Base-by-base conservation (phyloP, 2,888 invertebrate species). In the Lithosia quadra region DNA sequence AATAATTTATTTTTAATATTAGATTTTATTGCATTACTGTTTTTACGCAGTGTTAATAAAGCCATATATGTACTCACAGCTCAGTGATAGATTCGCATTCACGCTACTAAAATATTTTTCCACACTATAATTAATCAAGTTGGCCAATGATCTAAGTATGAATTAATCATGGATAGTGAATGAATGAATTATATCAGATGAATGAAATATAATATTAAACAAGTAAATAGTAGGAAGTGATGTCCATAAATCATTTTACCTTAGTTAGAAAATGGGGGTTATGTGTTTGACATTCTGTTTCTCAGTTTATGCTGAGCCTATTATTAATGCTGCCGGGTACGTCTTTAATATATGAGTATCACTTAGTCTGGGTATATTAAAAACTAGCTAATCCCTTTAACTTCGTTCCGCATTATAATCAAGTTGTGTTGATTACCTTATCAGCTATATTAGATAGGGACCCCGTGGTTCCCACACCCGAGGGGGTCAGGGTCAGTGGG, bases 161-260 rank as follows among this genome's bases (percentile, higher is more conserved):
- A n/a, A 49, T 49, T 49, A 49, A 49, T n/a, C 49, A 49, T n/a
- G 49, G 49, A 49, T 49, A 49, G n/a, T 49, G 49, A n/a, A n/a
- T n/a, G 49, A n/a, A 49, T 43, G 43, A 39, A 15, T 34, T 34
- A 15, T 39, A 39, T 15, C 15, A 39, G 15, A 13, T 43, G 43
- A 43, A 43, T 43, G 43, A 43, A 43, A 43, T 43, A 43, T 43
- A 18, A 7, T n/a, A n/a, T n/a, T 18, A 43, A 18, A 43, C 18
- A 43, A 18, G 7, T 43, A n/a, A 49, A 49, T 9, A 43, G 43
- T 18, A 43, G 18, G 43, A 49, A 49, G 49, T 9, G 49, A 49
- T n/a, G 15, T 49, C 49, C n/a, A 49, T 49, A 49, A 49, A 49
- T n/a, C 1, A 49, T 49, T 49, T 43, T 49, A 49, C n/a, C 18